Conservation (phyloP, 2,113 vertebrate genomes). For the Pogonocichla stellata region DNA sequence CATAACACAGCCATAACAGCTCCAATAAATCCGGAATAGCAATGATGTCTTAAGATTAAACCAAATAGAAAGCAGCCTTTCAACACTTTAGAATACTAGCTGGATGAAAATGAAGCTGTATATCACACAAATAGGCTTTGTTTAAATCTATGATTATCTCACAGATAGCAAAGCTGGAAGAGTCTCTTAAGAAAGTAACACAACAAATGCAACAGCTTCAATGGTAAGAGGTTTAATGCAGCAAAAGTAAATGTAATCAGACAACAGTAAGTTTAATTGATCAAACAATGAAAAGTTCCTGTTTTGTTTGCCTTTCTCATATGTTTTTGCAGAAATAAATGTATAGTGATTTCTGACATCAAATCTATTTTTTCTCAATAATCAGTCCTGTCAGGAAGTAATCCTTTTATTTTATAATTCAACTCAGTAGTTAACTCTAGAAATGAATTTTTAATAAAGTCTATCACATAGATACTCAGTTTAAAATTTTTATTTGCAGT, state of each 20-base stretch:
- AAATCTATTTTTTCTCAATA: not conserved
- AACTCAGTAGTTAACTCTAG: not conserved
- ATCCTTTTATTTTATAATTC: not conserved
- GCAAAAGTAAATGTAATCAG: not conserved
- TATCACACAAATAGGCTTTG: not conserved
- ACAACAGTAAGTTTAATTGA: not conserved
- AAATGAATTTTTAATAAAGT: not conserved
- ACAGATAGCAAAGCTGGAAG: constrained; percentile 83
- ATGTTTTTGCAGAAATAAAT: not conserved
- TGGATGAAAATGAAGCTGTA: not conserved
- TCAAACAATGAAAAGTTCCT: not conserved
- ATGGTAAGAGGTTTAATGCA: constrained; percentile 71
- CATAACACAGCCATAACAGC: not conserved
- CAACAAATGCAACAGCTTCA: constrained; percentile 80
- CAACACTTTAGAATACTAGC: not conserved
- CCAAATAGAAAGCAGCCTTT: not conserved
- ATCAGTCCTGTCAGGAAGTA: not conserved
- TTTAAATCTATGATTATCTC: not conserved
- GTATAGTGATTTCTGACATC: not conserved
- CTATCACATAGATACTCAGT: not conserved
- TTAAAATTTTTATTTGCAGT: not conserved
- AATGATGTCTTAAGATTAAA: not conserved
- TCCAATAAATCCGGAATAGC: not conserved
- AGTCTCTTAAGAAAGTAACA: constrained; percentile 75
- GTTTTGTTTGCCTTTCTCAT: not conserved